Percentiles rank a stretch among this genome's conserved stretches.
Evolutionary conservation across 2,797 vertebrate genomes (phyloP).

Genomic region (Garrulus glandarius): DNA sequence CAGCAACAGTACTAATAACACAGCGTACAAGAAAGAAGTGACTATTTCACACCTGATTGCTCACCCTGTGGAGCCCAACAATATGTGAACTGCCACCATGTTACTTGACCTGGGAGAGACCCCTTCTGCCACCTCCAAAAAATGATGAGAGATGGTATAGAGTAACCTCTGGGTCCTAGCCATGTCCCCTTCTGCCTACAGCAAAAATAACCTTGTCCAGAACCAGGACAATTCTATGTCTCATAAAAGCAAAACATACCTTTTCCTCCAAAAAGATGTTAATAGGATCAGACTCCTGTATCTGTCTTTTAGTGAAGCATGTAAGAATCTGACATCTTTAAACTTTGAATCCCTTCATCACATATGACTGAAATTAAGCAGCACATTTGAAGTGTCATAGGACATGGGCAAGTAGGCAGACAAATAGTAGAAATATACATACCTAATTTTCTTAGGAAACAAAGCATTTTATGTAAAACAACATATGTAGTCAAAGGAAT

Average conservation of each 20-base stretch:
- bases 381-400: neutral
- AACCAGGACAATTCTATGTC: neutral
- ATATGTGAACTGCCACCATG: neutral
- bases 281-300: neutral
- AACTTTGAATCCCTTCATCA: neutral
- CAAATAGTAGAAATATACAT: neutral
- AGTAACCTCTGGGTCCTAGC: neutral
- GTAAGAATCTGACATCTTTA: neutral
- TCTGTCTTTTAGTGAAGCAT: neutral
- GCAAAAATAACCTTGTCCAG: neutral
- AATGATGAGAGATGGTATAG: neutral
- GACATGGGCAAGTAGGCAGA: neutral
- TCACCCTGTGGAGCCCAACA: too few species aligned
- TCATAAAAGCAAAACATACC: neutral
- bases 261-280: neutral
- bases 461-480: neutral
- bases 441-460: neutral
- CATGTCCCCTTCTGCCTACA: neutral
- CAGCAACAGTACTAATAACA: neutral
- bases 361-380: neutral
- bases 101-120: neutral
- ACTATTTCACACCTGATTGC: neutral
- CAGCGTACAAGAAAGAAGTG: accelerated
- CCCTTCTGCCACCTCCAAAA: accelerated
- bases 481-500: neutral